A percentile compares a stretch with the other conserved stretches of the same genome.
Evolutionary conservation across 2,797 vertebrate species (phyloP).

Genomic region (Echiichthys vipera): DNA sequence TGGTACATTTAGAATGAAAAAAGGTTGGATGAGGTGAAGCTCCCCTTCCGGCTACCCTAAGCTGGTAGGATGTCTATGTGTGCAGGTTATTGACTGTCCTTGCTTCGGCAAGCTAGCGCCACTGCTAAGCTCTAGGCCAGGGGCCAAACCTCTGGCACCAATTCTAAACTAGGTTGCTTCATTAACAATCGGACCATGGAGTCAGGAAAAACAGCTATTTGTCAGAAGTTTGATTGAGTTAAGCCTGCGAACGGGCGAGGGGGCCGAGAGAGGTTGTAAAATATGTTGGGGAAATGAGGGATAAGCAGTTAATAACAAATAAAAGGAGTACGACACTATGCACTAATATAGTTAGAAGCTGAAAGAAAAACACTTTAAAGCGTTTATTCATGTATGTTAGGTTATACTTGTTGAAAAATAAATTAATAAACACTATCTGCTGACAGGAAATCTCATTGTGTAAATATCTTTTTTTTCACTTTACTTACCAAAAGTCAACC

Average conservation of each 20-base stretch:
- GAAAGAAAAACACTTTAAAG: neutral
- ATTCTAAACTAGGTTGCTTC: slow-evolving; percentile 57
- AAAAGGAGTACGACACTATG: no score
- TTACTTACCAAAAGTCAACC: no score
- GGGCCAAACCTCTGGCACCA: slow-evolving; percentile 44
- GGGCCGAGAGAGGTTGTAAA: neutral
- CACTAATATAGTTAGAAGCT: neutral
- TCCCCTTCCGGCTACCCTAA: slow-evolving; percentile 1
- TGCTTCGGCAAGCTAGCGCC: slow-evolving; percentile 28
- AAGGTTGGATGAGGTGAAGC: slow-evolving; percentile 8
- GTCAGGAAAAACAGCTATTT: slow-evolving; percentile 37
- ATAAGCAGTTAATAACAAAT: neutral
- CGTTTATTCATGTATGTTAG: neutral
- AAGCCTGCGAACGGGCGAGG: neutral
- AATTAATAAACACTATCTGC: neutral
- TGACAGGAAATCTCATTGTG: no score
- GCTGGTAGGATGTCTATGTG: slow-evolving; percentile 25
- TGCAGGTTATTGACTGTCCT: slow-evolving; percentile 41
- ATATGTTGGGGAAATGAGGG: neutral
- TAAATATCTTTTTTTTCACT: no score
- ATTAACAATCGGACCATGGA: slow-evolving; percentile 40
- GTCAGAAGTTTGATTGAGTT: slow-evolving; percentile 44
- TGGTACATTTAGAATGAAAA: neutral
- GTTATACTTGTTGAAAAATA: neutral
- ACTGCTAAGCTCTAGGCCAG: slow-evolving; percentile 37